phyloP scores from a whole-genome alignment of 2,113 vertebrate genomes.

The Taurulus bubalis region DNA sequence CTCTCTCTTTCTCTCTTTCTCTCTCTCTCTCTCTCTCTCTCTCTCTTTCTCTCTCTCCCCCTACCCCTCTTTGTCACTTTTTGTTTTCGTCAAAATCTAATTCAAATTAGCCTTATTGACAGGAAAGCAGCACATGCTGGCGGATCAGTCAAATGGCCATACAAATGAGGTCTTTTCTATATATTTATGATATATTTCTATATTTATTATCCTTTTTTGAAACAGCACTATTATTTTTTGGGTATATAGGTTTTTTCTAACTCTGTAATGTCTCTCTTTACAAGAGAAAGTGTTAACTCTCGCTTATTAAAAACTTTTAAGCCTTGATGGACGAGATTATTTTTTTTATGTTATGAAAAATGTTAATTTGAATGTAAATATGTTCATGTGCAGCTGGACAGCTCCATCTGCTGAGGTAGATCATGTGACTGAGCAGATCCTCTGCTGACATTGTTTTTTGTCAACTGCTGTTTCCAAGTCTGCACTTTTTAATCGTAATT shows the following conservation, averaged over 20 bases:
- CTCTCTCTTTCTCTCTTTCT: conserved; percentile 18
- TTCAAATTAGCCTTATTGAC: conserved; percentile 41
- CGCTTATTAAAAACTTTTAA: neutral
- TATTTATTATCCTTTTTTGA: neutral
- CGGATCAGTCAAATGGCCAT: neutral
- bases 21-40: conserved; percentile 19
- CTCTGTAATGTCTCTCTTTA: neutral
- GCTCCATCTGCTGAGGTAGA: neutral
- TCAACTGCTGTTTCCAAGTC: neutral
- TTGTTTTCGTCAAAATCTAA: conserved; percentile 24
- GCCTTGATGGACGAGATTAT: neutral
- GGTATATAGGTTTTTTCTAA: neutral
- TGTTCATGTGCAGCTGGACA: neutral
- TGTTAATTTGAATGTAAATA: neutral
- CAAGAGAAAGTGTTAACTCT: neutral
- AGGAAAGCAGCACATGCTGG: conserved; percentile 12
- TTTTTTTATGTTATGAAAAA: neutral
- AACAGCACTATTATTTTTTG: neutral
- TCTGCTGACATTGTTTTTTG: neutral
- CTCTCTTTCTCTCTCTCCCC: neutral
- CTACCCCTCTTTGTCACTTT: conserved; percentile 30
- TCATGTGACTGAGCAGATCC: neutral
- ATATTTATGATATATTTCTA: neutral
- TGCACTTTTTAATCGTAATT: neutral
- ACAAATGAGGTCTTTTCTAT: neutral